Conservation (phyloP, 2,797 vertebrate species). For the Hephaestus fuliginosus region DNA sequence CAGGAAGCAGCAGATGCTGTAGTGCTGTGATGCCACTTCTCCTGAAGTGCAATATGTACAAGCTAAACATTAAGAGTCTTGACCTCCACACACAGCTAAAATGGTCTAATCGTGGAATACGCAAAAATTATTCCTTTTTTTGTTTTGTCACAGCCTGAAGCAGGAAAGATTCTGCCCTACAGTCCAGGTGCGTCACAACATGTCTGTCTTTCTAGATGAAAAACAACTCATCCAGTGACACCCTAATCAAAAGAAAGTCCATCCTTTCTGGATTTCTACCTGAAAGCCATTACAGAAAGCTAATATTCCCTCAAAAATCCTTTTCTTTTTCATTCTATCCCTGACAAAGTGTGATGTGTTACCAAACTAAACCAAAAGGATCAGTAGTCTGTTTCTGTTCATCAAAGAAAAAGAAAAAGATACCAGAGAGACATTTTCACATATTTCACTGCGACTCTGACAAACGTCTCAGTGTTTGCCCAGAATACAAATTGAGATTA, state of each 20-base stretch:
- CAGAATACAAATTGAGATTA: constrained; percentile 20
- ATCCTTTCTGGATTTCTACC: constrained; percentile 1
- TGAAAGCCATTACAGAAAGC: neutral
- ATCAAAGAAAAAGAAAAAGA: constrained; percentile 8
- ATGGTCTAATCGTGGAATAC: neutral
- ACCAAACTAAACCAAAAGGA: neutral
- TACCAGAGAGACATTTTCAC: constrained; percentile 1
- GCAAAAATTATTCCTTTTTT: neutral
- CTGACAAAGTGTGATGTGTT: neutral
- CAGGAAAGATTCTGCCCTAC: neutral
- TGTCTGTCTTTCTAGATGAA: neutral
- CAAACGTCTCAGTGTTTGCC: neutral
- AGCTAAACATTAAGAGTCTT: neutral
- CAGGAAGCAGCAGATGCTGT: constrained; percentile 26
- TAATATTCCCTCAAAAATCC: neutral
- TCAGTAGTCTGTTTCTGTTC: neutral
- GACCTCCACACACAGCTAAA: neutral
- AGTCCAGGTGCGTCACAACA: neutral
- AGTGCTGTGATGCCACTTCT: constrained; percentile 15
- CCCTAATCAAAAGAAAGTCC: neutral
- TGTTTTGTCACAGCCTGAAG: neutral
- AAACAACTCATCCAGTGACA: neutral
- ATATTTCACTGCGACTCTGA: constrained; percentile 9
- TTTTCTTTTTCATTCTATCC: neutral
- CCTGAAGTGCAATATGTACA: constrained; percentile 12